phyloP scores from a whole-genome alignment of 1,140 invertebrate species.

The Charaxes varanes region DNA sequence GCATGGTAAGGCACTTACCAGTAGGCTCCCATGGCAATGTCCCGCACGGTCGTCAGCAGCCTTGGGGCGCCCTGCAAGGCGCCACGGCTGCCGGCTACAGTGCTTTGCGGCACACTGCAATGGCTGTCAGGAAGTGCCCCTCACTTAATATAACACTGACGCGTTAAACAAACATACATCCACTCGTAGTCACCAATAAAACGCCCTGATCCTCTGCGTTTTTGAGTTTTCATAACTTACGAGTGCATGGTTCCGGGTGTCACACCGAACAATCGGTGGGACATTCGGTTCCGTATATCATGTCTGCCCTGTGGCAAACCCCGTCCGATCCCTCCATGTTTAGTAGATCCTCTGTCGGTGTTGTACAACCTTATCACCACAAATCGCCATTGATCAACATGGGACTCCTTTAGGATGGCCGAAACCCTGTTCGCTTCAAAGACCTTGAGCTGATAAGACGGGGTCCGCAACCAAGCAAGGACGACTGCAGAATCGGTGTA shows the following conservation, averaged over 20 bases:
- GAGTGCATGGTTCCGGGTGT: constrained; percentile 3
- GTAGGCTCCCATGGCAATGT: constrained; percentile 76
- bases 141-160: constrained; percentile 76
- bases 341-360: constrained; percentile 41
- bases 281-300: constrained; percentile 1
- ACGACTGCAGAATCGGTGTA: too few relatives aligned
- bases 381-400: too few relatives aligned
- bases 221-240: constrained; percentile 4
- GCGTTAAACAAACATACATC: constrained; percentile 31
- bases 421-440: too few relatives aligned
- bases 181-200: constrained; percentile 7
- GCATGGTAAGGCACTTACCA: constrained; percentile 69
- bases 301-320: constrained; percentile 22
- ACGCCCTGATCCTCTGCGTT: constrained; percentile 2
- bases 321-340: constrained; percentile 38
- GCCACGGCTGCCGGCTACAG: constrained; percentile 75
- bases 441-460: too few relatives aligned
- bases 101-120: constrained; percentile 70
- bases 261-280: constrained; percentile 1
- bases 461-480: too few relatives aligned
- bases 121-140: constrained; percentile 85
- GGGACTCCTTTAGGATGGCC: too few relatives aligned
- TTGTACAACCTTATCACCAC: too few relatives aligned
- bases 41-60: constrained; percentile 75
- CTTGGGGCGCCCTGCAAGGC: constrained; percentile 79